Evolutionary conservation across 2,113 vertebrate genomes (phyloP), one percentile per base, ranked within the genome.

Genomic region (Corydoras maculifer): DNA sequence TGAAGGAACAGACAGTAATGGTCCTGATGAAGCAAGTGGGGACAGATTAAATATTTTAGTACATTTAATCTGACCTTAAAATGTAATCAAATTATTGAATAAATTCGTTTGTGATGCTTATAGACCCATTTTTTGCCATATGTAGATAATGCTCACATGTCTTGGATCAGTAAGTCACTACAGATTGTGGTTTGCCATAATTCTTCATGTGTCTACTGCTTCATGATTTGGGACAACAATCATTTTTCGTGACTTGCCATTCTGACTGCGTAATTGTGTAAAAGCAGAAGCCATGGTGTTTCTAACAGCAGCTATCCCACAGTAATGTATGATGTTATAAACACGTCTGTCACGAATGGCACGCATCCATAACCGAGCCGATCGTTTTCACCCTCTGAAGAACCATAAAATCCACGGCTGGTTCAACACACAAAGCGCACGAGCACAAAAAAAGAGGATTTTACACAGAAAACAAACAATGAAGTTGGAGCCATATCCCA

Each of bases 401-500:
- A 77, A 69, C 75, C 80, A 84, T 82, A 82, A 82, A 79, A 82
- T 75, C 68, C 67, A 64, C 72, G 58, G 65, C 77, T 70, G 77
- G 61, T 76, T 71, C 77, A 72, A 78, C 72, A 79, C 79, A 76
- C 66, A 75, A 80, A 77, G 74, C 68, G 74, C 70, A 69, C 72
- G 55, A 68, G 51, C 73, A 75, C 71, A 77, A 82, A 79, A 43
- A 43, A 43, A 43, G 77, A 63, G 76, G 75, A 75, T 82, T 82
- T 87, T 87, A 86, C 78, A 80, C 81, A 70, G 79, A 86, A 89
- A 89, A 86, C 92, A 94, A 93, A 94, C 90, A 93, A 92, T 92
- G 91, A 94, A 93, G 92, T 94, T 93, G 90, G 91, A 88, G 87
- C 86, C 85, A 86, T 90, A 93, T 92, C 91, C 89, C 89, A 91